Evolutionary conservation across 37 sponge, comb jelly and placozoan species (phyloP).

Genomic region (Crambe crambe): DNA sequence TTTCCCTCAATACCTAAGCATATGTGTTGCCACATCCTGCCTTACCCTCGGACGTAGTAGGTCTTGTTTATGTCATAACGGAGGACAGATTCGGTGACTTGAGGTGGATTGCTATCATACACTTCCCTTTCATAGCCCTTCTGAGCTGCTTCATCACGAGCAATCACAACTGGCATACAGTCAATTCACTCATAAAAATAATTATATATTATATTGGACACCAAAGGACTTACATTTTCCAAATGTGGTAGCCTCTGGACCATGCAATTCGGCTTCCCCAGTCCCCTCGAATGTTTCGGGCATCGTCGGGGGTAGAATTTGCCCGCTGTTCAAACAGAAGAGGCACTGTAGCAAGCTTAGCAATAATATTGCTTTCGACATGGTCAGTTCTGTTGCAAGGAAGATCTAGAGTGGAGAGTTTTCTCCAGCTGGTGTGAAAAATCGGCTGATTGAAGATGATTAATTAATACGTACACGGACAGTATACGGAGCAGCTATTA

Average conservation of each 20-base stretch:
- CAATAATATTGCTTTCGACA: no score
- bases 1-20: no score
- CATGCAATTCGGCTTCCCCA: neutral
- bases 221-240: neutral
- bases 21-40: no score
- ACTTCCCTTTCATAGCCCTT: neutral
- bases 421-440: no score
- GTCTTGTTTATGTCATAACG: slow-evolving; percentile 1
- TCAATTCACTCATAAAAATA: neutral
- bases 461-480: no score
- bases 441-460: no score
- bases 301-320: neutral
- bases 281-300: neutral
- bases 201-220: neutral
- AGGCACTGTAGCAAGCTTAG: no score
- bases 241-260: neutral
- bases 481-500: no score
- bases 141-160: neutral
- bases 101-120: neutral
- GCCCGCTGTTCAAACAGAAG: no score
- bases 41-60: neutral
- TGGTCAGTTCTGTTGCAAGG: no score
- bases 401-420: no score
- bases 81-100: neutral
- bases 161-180: neutral